Evolutionary conservation across 2,113 vertebrate species (phyloP), one percentile per base, ranked within the genome.

Genomic region (Mormoops blainvillei): DNA sequence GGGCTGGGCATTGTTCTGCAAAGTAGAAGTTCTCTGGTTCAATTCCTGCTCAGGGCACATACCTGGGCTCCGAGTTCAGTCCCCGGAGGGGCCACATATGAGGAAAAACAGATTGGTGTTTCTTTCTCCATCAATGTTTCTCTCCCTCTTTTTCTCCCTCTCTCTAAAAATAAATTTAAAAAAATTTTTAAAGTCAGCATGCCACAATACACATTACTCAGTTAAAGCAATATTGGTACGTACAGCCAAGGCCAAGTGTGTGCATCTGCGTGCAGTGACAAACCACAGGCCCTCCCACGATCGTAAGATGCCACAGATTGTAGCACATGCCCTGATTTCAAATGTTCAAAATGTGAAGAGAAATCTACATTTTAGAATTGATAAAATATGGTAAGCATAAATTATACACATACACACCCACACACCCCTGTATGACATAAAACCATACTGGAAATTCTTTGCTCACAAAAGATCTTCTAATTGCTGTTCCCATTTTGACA

Each of bases 401-500:
- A 54, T 28, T 54, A 52, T 10, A 22, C 24, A 3, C 13, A 54
- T 22, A 20, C 22, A 68, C 24, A 33, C 16, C 50, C 26, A 52
- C 36, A 16, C 45, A 28, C 9, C 19, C 28, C 19, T n/a, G 38
- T 10, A 36, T 10, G 50, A 26, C 65, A 74, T 43, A 89, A 54
- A 80, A 38, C 41, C 28, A 8, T 7, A 45, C 56, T 71, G 61
- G 78, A 94, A 94, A 50, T 65, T 9, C 26, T 90, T 58, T 96
- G 31, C 20, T 91, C 73, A 93, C 5, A n/a, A 93, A 97, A 84
- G 92, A 61, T 8, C 22, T 56, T 52, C 43, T 92, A 89, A 97
- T 86, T 93, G 92, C 74, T 28, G 77, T 89, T 9, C 91, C 91
- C 76, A 13, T 63, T 36, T 89, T 96, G 91, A 97, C 48, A 54